Evolutionary conservation across 2,888 invertebrate genomes (phyloP).

Genomic region (Macropis europaea): DNA sequence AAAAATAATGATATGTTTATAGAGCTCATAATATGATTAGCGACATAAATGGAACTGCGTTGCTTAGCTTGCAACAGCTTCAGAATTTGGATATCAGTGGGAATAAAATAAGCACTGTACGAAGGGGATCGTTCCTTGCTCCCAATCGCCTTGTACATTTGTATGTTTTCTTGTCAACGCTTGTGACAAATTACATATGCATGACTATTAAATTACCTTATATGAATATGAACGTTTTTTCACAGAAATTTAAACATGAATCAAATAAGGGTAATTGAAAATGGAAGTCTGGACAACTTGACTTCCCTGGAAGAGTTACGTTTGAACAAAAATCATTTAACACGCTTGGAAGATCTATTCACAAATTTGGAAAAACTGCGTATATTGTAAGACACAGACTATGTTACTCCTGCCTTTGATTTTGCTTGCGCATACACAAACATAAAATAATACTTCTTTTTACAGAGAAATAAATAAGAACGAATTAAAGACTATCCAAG

Average conservation of each 20-base stretch:
- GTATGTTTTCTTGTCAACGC: slow-evolving; percentile 76
- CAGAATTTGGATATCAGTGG: slow-evolving; percentile 84
- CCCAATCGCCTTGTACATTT: slow-evolving; percentile 81
- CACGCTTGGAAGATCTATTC: slow-evolving; percentile 87
- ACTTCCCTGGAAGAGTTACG: slow-evolving; percentile 87
- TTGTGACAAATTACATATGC: background rate
- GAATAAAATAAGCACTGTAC: slow-evolving; percentile 83
- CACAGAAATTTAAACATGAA: slow-evolving; percentile 87
- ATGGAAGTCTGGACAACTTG: slow-evolving; percentile 87
- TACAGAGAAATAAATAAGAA: slow-evolving; percentile 91
- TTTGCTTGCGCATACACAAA: background rate
- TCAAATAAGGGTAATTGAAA: slow-evolving; percentile 86
- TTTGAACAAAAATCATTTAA: slow-evolving; percentile 89
- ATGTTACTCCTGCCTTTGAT: background rate
- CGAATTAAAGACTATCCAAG: slow-evolving; percentile 88
- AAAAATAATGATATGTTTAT: slow-evolving; percentile 51
- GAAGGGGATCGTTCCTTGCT: slow-evolving; percentile 83
- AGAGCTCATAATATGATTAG: slow-evolving; percentile 82
- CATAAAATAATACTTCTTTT: slow-evolving; percentile 47
- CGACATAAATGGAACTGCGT: slow-evolving; percentile 78
- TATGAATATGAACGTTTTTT: slow-evolving; percentile 35
- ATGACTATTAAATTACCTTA: background rate
- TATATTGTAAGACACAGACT: slow-evolving; percentile 83
- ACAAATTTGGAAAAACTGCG: slow-evolving; percentile 85
- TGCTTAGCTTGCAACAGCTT: slow-evolving; percentile 81